Evolutionary conservation across 2,113 vertebrate genomes (phyloP), one percentile per base, ranked within the genome.

Genomic region (Brachypodius melanocephalos): DNA sequence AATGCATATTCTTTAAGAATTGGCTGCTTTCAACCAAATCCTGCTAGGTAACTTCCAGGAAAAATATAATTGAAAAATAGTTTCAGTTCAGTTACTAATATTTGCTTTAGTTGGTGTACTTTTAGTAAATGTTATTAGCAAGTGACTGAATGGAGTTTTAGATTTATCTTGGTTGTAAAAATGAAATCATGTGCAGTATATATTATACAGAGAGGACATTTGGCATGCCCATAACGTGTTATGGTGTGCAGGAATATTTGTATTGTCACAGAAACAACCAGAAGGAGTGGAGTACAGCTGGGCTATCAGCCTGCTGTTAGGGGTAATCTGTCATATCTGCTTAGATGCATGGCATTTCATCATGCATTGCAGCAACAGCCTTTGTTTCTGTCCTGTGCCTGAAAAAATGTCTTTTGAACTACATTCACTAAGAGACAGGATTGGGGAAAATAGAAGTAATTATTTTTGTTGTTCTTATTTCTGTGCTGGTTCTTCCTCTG

Each of bases 121-220:
- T 79, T 59, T 22, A 28, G 5, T 42, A 49, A 46, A 5, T 36
- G 5, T 57, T 74, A 28, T 31, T 72, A 63, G 5, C 13, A 88
- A 45, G 29, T 20, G 29, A 59, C 6, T 71, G 4, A 18, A 63
- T 32, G 5, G 46, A 51, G 17, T 49, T 78, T 85, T 34, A 54
- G 8, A 49, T 71, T 71, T 36, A 10, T 36, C 20, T 88, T 54
- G 3, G 9, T 75, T 52, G 34, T 29, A 75, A 63, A 74, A 66
- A 4, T 20, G 29, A 58, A 32, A n/a, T 46, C 1, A 12, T 3
- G 4, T 24, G 22, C 29, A 26, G 5, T 34, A 22, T 11, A 1
- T 55, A 9, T 79, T 17, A 58, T 4, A 67, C n/a, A 72, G 57
- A 72, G 20, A 81, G n/a, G 21, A 63, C 8, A 10, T 55, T 43